Evolutionary conservation across 1,140 invertebrate genomes (phyloP).

Genomic region (Pentalonia nigronervosa): DNA sequence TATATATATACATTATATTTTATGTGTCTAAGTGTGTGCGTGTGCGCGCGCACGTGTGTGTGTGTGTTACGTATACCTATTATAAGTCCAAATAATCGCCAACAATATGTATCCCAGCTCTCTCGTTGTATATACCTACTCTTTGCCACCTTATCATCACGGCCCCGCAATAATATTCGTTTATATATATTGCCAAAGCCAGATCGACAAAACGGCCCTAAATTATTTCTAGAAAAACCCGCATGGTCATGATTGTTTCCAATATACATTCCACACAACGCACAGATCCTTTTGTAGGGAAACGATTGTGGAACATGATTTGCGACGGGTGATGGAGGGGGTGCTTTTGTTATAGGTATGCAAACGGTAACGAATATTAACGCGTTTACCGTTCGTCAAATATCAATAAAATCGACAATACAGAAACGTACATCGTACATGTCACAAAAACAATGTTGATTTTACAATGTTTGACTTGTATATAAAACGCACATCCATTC

Average conservation of each 20-base stretch:
- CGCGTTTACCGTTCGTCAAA: not conserved
- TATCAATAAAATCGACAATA: slow-evolving; percentile 12
- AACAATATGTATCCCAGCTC: slow-evolving; percentile 20
- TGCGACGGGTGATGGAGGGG: too few species aligned
- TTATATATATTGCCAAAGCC: not conserved
- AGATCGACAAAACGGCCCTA: not conserved
- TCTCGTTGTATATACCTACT: not conserved
- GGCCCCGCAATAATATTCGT: not conserved
- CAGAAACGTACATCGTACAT: not conserved
- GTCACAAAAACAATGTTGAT: slow-evolving; percentile 41
- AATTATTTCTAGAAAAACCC: slow-evolving; percentile 13
- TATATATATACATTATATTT: not conserved
- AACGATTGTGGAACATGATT: not conserved
- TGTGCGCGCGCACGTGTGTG: too few species aligned
- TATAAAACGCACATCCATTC: not conserved
- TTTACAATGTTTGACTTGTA: slow-evolving; percentile 45
- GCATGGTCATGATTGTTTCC: too few species aligned
- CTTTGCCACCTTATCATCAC: not conserved
- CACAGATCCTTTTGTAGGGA: not conserved
- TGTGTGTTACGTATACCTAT: not conserved
- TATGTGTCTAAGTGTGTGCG: not conserved
- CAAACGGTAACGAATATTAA: not conserved
- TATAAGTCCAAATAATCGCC: slow-evolving; percentile 52
- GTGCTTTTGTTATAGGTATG: not conserved
- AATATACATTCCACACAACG: not conserved